Evolutionary conservation across 2,113 vertebrate species (phyloP), one percentile per base, ranked within the genome.

Genomic region (Columba livia): DNA sequence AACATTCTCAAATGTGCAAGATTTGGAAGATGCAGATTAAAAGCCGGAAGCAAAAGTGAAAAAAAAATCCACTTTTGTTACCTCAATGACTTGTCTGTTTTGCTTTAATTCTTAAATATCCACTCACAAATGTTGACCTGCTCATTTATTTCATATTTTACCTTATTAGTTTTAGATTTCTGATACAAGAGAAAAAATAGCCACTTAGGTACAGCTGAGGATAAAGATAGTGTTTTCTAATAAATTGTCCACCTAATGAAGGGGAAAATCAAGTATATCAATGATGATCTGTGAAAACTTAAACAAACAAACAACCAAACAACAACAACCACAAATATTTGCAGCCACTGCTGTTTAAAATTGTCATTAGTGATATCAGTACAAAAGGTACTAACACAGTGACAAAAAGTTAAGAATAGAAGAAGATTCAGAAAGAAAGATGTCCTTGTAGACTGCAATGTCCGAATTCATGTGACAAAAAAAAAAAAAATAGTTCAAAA

Each of bases 121-220:
- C 40, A 56, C 31, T 69, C 34, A 71, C 0, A 2, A 56, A 10
- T 58, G 23, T 4, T 75, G 48, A 54, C 34, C 62, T 62, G 11
- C 2, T 95, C 5, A 18, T 66, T 70, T 75, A 10, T 66, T 79
- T 92, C 17, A 24, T 44, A 65, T 54, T 80, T 79, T 50, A 4
- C 71, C 6, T 28, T 77, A 19, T 26, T 85, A 36, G 15, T 58
- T 50, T 85, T 38, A 72, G 12, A 75, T 5, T 92, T 83, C 29
- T 28, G 51, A 57, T 57, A 56, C 10, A 44, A 58, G 18, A 21
- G 20, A 28, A 3, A 57, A 81, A 71, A 70, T 16, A 53, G 2
- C 5, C 9, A 3, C 11, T 74, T 42, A 48, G 48, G 9, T 42
- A 31, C 14, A n/a, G 0, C 0, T 5, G 8, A 56, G 20, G 42